Conservation (phyloP, 1,140 invertebrate species). For the Drosophila carrolli region DNA sequence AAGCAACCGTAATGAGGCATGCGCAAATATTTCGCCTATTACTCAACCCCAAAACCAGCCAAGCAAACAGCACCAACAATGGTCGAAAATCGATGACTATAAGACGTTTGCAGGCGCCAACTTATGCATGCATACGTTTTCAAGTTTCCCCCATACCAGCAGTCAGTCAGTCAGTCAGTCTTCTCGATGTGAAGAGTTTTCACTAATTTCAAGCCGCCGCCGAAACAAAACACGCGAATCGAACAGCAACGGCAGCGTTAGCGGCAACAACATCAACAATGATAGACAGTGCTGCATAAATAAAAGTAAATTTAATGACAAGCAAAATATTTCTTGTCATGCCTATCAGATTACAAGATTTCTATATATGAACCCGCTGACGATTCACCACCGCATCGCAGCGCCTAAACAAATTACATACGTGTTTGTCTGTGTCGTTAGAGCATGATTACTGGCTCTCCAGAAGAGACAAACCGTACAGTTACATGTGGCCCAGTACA, state of each 20-base stretch:
- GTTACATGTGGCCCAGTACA: conserved; percentile 64
- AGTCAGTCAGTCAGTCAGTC: conserved; percentile 44
- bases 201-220: conserved; percentile 76
- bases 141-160: conserved; percentile 35
- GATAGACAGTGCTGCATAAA: conserved; percentile 80
- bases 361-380: conserved; percentile 78
- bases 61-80: conserved; percentile 48
- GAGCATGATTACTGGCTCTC: conserved; percentile 81
- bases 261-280: conserved; percentile 59
- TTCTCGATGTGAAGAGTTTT: conserved; percentile 79
- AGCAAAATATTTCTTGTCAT: conserved; percentile 83
- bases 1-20: conserved; percentile 76
- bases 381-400: conserved; percentile 55
- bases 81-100: conserved; percentile 73
- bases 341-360: conserved; percentile 83
- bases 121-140: conserved; percentile 68
- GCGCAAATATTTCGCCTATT: conserved; percentile 81
- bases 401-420: conserved; percentile 39
- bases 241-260: conserved; percentile 54
- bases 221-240: conserved; percentile 79
- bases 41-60: conserved; percentile 55
- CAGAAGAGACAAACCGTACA: conserved; percentile 44
- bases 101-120: conserved; percentile 64
- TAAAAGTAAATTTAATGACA: conserved; percentile 83
- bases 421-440: conserved; percentile 67